Evolutionary conservation across 2,113 vertebrate species (phyloP).

Genomic region (Bubo bubo): DNA sequence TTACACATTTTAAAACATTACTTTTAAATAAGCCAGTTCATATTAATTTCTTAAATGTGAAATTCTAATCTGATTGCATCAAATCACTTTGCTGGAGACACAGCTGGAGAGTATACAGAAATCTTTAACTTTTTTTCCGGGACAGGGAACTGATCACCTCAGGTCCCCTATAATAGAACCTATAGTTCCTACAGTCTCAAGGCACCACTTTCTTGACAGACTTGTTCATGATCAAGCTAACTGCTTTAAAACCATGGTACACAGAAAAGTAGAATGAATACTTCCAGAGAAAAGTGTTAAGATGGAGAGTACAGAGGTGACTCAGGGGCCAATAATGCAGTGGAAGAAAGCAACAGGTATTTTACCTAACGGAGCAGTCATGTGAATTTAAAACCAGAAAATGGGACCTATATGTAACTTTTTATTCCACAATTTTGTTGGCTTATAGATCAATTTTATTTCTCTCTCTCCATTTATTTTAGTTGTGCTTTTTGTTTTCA

Average conservation of each 20-base stretch:
- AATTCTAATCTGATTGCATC: background rate
- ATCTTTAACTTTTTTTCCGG: background rate
- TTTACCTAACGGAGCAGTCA: background rate
- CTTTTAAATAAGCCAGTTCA: background rate
- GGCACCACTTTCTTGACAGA: background rate
- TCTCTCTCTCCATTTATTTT: background rate
- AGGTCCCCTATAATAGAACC: background rate
- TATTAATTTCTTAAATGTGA: background rate
- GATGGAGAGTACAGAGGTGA: background rate
- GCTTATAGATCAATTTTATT: background rate
- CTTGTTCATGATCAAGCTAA: background rate
- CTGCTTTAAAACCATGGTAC: background rate
- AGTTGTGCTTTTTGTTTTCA: background rate
- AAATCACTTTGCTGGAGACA: background rate
- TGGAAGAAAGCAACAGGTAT: background rate
- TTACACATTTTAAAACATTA: background rate
- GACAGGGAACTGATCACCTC: background rate
- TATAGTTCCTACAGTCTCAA: too few species aligned
- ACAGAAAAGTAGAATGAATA: background rate
- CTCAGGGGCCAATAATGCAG: background rate
- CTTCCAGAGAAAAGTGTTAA: background rate
- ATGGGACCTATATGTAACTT: background rate
- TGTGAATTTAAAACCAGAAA: background rate
- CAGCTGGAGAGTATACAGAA: background rate
- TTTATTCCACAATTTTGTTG: background rate